Conservation (phyloP, 2,113 vertebrate species). For the Nesoenas mayeri region DNA sequence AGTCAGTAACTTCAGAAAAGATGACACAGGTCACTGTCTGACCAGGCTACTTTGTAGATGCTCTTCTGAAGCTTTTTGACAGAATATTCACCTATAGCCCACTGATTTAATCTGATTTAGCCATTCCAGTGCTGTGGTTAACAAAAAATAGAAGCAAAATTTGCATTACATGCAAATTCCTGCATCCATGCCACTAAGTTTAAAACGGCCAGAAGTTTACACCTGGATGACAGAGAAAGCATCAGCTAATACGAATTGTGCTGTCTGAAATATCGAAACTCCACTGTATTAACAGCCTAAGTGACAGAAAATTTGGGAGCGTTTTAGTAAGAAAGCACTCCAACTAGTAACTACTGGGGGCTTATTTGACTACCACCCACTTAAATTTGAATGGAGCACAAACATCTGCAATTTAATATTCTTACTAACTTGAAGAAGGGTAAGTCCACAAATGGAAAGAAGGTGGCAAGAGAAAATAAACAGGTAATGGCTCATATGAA, state of each 20-base stretch:
- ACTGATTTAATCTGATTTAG: conserved; percentile 35
- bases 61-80: neutral
- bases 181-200: neutral
- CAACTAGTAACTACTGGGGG: neutral
- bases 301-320: neutral
- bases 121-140: conserved; percentile 8
- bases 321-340: neutral
- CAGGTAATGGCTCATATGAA: neutral
- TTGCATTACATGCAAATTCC: conserved; percentile 7
- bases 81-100: neutral
- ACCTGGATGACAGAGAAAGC: neutral
- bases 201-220: neutral
- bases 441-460: neutral
- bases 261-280: neutral
- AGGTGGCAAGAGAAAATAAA: neutral
- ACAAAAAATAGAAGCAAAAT: conserved; percentile 32
- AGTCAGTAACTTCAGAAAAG: neutral
- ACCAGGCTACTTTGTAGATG: neutral
- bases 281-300: neutral
- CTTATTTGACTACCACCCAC: neutral
- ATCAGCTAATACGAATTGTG: neutral
- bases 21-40: neutral
- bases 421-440: neutral
- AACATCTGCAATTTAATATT: neutral
- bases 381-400: neutral